Evolutionary conservation across 2,113 vertebrate species (phyloP), one percentile per base, ranked within the genome.

Genomic region (Cervus canadensis): DNA sequence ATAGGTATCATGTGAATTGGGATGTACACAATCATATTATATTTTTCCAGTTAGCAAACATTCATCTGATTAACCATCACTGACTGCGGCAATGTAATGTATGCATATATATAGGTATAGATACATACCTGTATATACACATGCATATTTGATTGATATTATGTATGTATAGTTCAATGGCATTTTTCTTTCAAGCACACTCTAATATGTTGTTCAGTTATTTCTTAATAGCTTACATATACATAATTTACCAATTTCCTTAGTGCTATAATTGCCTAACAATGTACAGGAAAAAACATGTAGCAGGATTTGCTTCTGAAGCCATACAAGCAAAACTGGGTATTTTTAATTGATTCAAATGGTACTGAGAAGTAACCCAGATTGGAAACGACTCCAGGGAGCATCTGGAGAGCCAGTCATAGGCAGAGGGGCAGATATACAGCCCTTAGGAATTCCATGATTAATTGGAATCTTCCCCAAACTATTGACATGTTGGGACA

Each of bases 21-120:
- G 26, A 92, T 93, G 48, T 28, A 45, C 28, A 93, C 5, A 45
- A 92, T 74, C 40, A 36, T 16, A 64, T 60, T 26, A 40, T 62
- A 52, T 92, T 97, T 97, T 98, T 97, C 83, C 89, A 95, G 60
- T 76, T 94, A 94, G 54, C 40, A 97, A 94, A 64, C 86, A 54
- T 79, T 87, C 78, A 28, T 85, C 74, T 95, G 56, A 87, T 93
- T 95, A 92, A 45, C 86, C 40, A 84, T 74, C 4, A 84, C 56
- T 62, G 81, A 94, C 40, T 74, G 15, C 19, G 64, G n/a, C 64
- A 83, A 74, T 76, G 0, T 33, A 76, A 54, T 67, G 14, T 40
- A 56, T 28, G 9, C 12, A 9, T 56, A 14, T 54, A 8, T 87
- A 7, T 23, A 15, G 43, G 1, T 40, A 0, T 19, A 4, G 4